Percentiles rank a stretch among this genome's conserved stretches.
These are phyloP conservation scores for Lutraria rhynchaena DNA, from an alignment of 1,140 invertebrate genomes.

Conservation along the genomic window DNA sequence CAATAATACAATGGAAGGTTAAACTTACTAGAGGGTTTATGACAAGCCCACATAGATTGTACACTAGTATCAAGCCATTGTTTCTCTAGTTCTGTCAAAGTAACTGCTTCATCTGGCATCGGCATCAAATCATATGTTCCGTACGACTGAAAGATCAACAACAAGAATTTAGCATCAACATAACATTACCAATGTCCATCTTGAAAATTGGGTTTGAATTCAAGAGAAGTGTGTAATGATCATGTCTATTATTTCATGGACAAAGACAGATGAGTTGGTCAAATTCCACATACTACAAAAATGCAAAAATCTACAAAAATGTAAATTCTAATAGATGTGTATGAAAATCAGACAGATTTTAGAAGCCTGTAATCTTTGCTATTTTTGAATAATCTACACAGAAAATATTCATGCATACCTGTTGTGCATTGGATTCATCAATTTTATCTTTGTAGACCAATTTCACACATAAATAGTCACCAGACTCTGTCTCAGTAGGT, in stretches of 20 bases:
- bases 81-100: slow-evolving; percentile 64
- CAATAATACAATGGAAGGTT: no score
- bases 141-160: slow-evolving; percentile 41
- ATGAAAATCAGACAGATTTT: no score
- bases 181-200: no score
- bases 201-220: no score
- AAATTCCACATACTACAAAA: no score
- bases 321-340: no score
- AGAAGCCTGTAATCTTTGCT: no score
- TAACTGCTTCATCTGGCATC: slow-evolving; percentile 62
- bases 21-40: slow-evolving; percentile 48
- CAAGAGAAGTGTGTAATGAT: no score
- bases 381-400: not conserved
- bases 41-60: slow-evolving; percentile 14
- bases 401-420: slow-evolving; percentile 35
- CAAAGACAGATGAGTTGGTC: no score
- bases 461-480: slow-evolving; percentile 56
- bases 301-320: no score
- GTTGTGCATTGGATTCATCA: not conserved
- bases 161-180: no score
- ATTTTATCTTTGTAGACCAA: slow-evolving; percentile 49
- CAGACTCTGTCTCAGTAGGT: not conserved
- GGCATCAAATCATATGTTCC: slow-evolving; percentile 54
- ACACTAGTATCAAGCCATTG: slow-evolving; percentile 60
- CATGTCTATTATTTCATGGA: no score